Evolutionary conservation across 2,113 vertebrate species (phyloP), one percentile per base, ranked within the genome.

Genomic region (Myotis lucifugus): DNA sequence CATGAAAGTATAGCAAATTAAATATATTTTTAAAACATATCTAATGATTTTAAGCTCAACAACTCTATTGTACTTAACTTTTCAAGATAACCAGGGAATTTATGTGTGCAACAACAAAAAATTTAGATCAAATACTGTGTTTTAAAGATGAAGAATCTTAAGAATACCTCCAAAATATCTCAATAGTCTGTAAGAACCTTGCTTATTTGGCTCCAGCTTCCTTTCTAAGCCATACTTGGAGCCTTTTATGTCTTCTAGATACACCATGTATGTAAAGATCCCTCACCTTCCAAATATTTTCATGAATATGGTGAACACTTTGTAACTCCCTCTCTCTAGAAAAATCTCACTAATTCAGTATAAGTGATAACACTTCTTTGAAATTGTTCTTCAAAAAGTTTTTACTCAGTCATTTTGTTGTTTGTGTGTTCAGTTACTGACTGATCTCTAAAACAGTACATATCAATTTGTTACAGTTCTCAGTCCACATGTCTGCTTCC

Each of bases 231-330:
- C 14, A 46, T 32, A 13, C 17, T 37, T 52, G 4, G 27, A 52
- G 29, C 0, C 3, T 76, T 64, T 61, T 34, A 27, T 46, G 2
- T 74, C 56, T 64, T 54, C 1, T 48, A 29, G 29, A 56, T 13
- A 21, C 8, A n/a, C 0, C 18, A 48, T 78, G 10, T 74, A 34
- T 13, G 50, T 70, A 46, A 69, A 54, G 2, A 42, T 64, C 13
- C 8, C 25, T 13, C 56, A 87, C 8, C 34, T 85, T 88, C 67
- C 19, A 84, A 19, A 70, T 90, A 50, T 83, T 83, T 96, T 95
- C 12, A 32, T 72, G n/a, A 72, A 50, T 2, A 73, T 34, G 25
- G 6, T 70, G 61, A 67, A 83, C 8, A 66, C 34, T 78, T 93
- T 11, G 23, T 70, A 93, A 88, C 25, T 25, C 8, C 46, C 3